Percentiles rank a stretch among this genome's conserved stretches.
Evolutionary conservation across 1,140 invertebrate genomes (phyloP).

Genomic region (Bradynema listronoti): DNA sequence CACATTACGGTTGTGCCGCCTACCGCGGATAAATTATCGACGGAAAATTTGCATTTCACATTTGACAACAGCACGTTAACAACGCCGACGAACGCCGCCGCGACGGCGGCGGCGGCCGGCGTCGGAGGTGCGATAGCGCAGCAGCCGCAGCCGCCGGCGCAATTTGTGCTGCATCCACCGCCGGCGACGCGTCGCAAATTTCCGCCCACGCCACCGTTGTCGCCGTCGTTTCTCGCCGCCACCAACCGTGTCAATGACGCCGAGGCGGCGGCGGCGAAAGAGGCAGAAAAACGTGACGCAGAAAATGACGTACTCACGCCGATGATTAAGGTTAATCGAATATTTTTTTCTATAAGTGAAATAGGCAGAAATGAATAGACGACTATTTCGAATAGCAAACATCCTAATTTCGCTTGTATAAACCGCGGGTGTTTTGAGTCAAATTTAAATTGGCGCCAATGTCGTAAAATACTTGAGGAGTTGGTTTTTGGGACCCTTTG

Average conservation of each 20-base stretch:
- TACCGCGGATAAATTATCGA: too few species aligned
- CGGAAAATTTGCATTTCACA: too few species aligned
- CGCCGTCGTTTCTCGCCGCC: not conserved
- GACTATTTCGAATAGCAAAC: too few species aligned
- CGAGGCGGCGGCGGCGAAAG: not conserved
- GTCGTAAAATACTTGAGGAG: too few species aligned
- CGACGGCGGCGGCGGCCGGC: not conserved
- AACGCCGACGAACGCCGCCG: not conserved
- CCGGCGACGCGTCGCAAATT: not conserved
- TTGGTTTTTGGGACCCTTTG: too few species aligned
- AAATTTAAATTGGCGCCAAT: too few species aligned
- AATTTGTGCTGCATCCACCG: not conserved
- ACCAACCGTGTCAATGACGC: conserved; percentile 2
- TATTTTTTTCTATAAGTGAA: too few species aligned
- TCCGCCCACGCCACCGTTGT: not conserved
- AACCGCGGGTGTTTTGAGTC: too few species aligned
- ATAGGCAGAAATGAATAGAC: too few species aligned
- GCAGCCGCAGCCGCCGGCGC: not conserved
- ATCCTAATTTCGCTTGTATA: too few species aligned
- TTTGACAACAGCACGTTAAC: not conserved
- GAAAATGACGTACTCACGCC: conserved; percentile 37
- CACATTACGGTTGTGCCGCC: too few species aligned
- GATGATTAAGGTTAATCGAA: conserved; percentile 21
- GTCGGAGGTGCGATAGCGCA: not conserved
- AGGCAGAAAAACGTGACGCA: conserved; percentile 5